Evolutionary conservation across 2,888 invertebrate genomes (phyloP).

Genomic region (Hydropsyche betteni): DNA sequence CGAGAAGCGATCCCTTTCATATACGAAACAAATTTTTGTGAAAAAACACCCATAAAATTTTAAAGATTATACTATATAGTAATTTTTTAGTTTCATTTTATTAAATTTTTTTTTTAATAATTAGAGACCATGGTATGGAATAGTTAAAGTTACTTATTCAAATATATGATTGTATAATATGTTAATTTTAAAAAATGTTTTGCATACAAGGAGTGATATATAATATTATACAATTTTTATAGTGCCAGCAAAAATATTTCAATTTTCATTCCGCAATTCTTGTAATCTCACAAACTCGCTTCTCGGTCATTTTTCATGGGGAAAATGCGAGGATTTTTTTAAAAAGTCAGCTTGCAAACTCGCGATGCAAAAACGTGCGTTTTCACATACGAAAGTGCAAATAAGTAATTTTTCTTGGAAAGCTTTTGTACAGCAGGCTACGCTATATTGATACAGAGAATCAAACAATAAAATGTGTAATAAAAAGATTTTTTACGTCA

Average conservation of each 20-base stretch:
- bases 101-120: not conserved
- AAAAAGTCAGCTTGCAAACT: not conserved
- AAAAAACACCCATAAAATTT: no score
- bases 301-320: constrained; percentile 14
- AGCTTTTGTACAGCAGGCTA: no score
- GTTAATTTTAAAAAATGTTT: not conserved
- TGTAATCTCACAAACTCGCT: constrained; percentile 21
- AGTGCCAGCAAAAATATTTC: constrained; percentile 22
- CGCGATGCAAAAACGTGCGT: constrained; percentile 4
- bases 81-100: not conserved
- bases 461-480: no score
- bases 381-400: constrained; percentile 11
- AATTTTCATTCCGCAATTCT: constrained; percentile 5
- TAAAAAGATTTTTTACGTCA: no score
- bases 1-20: no score
- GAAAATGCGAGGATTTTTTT: not conserved
- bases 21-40: no score
- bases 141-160: not conserved
- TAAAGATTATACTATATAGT: no score
- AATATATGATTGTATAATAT: not conserved
- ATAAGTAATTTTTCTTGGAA: constrained; percentile 20
- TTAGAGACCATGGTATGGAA: not conserved
- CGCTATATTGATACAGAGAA: no score
- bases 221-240: constrained; percentile 14
- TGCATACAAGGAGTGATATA: not conserved